These are phyloP conservation scores for Epicampocera succincta DNA, from an alignment of 2,888 invertebrate genomes.

Conservation along the genomic window DNA sequence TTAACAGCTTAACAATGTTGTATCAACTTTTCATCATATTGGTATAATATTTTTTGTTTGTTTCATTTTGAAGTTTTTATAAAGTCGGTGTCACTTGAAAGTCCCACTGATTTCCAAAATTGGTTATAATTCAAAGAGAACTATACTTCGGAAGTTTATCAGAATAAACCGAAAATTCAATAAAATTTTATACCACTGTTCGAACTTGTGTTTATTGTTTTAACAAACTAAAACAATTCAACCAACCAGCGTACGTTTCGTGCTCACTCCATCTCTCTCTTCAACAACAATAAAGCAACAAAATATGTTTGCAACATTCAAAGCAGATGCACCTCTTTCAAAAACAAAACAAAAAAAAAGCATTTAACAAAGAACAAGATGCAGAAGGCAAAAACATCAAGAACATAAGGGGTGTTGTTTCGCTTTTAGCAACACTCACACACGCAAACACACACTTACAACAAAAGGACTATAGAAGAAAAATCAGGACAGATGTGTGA, in stretches of 20 bases:
- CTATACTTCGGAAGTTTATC: too few species aligned
- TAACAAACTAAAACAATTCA: constrained; percentile 70
- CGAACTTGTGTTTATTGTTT: constrained; percentile 51
- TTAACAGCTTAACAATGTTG: too few species aligned
- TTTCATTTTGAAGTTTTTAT: too few species aligned
- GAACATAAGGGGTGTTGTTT: constrained; percentile 71
- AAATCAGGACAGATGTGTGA: constrained; percentile 81
- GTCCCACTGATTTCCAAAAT: too few species aligned
- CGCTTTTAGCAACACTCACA: constrained; percentile 61
- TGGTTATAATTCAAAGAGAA: too few species aligned
- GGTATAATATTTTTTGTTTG: too few species aligned
- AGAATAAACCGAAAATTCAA: too few species aligned
- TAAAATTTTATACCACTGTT: constrained; percentile 63
- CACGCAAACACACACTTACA: constrained; percentile 24
- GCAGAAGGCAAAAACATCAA: constrained; percentile 69
- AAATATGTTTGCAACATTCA: constrained; percentile 82
- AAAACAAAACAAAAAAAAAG: constrained; percentile 65
- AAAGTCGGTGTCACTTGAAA: too few species aligned
- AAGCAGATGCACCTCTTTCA: constrained; percentile 79
- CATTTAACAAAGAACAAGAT: constrained; percentile 63
- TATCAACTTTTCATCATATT: too few species aligned
- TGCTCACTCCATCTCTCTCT: constrained; percentile 72
- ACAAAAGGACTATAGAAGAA: constrained; percentile 59
- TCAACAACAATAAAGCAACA: constrained; percentile 78
- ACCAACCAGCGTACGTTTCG: constrained; percentile 76